Percentiles rank a stretch among this genome's conserved stretches.
phyloP scores from a whole-genome alignment of 1,140 invertebrate species.

The Drosophila leontia region DNA sequence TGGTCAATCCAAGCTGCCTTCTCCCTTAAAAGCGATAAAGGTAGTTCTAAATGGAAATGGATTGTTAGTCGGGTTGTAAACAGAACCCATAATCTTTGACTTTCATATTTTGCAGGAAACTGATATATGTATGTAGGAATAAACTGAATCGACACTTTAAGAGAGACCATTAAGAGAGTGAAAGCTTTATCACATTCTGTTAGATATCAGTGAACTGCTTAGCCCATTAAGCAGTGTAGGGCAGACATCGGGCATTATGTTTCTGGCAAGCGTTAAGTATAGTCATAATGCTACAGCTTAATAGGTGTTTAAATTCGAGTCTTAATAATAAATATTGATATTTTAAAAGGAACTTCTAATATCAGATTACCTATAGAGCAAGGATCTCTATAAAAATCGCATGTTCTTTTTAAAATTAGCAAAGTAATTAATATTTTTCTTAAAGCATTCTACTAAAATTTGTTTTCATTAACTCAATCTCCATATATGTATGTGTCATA shows the following conservation, averaged over 20 bases:
- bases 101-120: constrained; percentile 1
- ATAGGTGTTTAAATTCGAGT: neutral
- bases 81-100: constrained; percentile 8
- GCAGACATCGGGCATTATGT: constrained; percentile 5
- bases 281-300: neutral
- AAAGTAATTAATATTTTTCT: neutral
- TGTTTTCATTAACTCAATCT: neutral
- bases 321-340: neutral
- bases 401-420: too few relatives aligned
- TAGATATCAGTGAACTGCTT: constrained; percentile 39
- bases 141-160: constrained; percentile 10
- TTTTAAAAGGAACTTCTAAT: neutral
- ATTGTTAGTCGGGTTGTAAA: neutral
- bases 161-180: constrained; percentile 25
- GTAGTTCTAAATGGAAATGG: constrained; percentile 1
- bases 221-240: constrained; percentile 24
- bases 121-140: constrained; percentile 1
- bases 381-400: too few relatives aligned
- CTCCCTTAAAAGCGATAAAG: constrained; percentile 12
- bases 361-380: too few relatives aligned
- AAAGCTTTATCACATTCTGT: constrained; percentile 34
- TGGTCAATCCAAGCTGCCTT: constrained; percentile 13
- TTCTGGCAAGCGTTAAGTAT: constrained; percentile 8
- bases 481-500: too few relatives aligned
- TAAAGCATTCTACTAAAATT: neutral